These are phyloP conservation scores for Antigone vipio DNA, from an alignment of 2,113 vertebrate species.

Conservation along the genomic window DNA sequence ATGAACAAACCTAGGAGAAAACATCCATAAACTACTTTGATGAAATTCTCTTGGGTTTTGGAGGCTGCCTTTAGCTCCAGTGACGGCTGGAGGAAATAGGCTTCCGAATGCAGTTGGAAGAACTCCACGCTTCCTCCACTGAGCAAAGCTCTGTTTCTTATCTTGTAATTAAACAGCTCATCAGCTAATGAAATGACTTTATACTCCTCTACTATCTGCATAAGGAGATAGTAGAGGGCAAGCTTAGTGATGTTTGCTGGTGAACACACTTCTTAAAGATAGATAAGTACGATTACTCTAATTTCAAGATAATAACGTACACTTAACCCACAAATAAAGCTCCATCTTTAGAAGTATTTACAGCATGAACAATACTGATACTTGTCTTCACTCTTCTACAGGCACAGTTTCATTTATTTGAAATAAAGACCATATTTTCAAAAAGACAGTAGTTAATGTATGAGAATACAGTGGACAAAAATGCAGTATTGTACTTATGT, in stretches of 20 bases:
- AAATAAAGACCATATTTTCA: background rate
- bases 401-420: background rate
- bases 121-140: background rate
- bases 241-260: background rate
- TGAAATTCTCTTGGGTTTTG: background rate
- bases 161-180: background rate
- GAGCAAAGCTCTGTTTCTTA: background rate
- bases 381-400: background rate
- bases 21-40: background rate
- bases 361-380: background rate
- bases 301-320: background rate
- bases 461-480: background rate
- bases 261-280: background rate
- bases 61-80: background rate
- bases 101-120: background rate
- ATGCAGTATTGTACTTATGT: background rate
- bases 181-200: background rate
- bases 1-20: background rate
- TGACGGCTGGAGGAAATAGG: background rate
- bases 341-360: background rate
- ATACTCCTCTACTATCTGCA: background rate
- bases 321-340: background rate
- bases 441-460: background rate
- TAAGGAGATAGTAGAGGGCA: background rate
- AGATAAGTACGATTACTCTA: background rate